Evolutionary conservation across 1,140 invertebrate genomes (phyloP).

Genomic region (Drosophila sechellia): DNA sequence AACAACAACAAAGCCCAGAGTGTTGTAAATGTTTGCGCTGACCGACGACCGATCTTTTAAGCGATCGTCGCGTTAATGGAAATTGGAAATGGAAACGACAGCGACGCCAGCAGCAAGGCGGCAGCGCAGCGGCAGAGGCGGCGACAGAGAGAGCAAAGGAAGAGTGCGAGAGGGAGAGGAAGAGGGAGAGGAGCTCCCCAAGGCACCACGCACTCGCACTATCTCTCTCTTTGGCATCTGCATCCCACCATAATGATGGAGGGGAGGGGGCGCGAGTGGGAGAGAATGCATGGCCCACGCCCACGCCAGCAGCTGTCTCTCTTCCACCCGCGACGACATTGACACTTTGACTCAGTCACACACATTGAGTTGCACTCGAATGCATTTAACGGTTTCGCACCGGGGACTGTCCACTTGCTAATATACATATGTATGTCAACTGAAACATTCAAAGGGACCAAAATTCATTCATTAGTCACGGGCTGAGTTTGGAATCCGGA

Average conservation of each 20-base stretch:
- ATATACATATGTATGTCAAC: background rate
- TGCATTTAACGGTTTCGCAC: constrained; percentile 10
- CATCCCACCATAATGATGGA: background rate
- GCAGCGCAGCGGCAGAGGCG: constrained; percentile 13
- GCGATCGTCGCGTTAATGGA: constrained; percentile 76
- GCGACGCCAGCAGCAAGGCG: constrained; percentile 30
- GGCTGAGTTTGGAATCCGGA: background rate
- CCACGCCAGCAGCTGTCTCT: constrained; percentile 9
- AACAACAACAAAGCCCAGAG: constrained; percentile 25
- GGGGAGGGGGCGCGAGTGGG: constrained; percentile 4
- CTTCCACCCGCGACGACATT: constrained; percentile 41
- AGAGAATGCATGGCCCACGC: constrained; percentile 31
- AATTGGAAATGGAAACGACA: constrained; percentile 59
- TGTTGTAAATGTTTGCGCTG: constrained; percentile 66
- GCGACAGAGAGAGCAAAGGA: constrained; percentile 4
- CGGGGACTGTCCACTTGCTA: constrained; percentile 15
- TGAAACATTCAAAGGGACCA: background rate
- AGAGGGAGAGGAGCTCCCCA: constrained; percentile 3
- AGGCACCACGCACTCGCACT: constrained; percentile 12
- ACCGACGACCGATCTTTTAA: constrained; percentile 74
- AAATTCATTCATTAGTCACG: constrained; percentile 22
- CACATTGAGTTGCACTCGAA: constrained; percentile 1
- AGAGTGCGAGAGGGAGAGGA: background rate
- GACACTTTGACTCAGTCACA: constrained; percentile 52
- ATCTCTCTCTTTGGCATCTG: constrained; percentile 12